phyloP scores from a whole-genome alignment of 2,113 vertebrate genomes.

The Chionis minor region DNA sequence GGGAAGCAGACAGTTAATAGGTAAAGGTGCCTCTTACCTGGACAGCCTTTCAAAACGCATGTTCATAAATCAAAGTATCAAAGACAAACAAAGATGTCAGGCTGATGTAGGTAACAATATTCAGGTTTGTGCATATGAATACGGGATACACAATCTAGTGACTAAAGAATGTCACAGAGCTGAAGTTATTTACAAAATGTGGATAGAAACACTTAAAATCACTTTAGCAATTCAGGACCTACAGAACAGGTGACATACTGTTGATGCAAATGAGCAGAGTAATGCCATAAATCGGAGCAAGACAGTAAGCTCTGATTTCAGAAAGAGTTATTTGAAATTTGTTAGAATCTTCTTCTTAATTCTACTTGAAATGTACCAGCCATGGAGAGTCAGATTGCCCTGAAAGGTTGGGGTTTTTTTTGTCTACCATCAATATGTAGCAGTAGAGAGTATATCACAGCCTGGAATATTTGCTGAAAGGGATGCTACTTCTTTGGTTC shows the following conservation, averaged over 20 bases:
- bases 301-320: not conserved
- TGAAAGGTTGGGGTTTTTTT: accelerated
- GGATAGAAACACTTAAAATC: not conserved
- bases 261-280: not conserved
- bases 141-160: not conserved
- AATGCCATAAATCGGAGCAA: not conserved
- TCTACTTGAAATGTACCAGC: not conserved
- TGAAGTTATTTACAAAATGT: not conserved
- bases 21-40: not conserved
- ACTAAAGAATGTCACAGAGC: not conserved
- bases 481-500: not conserved
- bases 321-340: not conserved
- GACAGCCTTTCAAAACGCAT: not conserved
- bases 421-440: not conserved
- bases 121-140: not conserved
- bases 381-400: not conserved
- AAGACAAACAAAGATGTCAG: not conserved
- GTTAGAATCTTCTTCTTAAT: not conserved
- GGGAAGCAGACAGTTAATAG: not conserved
- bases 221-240: not conserved
- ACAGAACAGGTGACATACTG: not conserved
- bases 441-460: not conserved
- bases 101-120: not conserved
- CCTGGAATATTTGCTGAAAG: not conserved
- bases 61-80: conserved; percentile 1